A percentile compares a stretch with the other conserved stretches of the same genome.
phyloP scores from a whole-genome alignment of 2,888 invertebrate species.

The Alsophila aescularia region DNA sequence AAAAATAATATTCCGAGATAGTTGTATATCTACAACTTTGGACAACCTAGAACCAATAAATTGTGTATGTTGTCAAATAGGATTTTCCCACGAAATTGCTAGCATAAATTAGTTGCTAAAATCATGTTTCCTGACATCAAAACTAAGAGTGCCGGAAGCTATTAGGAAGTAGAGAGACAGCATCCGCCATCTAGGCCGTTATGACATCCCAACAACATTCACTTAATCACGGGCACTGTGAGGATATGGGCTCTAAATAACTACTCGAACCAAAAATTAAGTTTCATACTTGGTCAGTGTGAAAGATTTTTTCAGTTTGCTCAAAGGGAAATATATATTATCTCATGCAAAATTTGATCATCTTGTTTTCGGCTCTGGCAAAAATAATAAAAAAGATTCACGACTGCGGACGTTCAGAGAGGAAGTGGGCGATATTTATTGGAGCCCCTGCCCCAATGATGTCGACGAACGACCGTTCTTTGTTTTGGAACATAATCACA shows the following conservation, averaged over 20 bases:
- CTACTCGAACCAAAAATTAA: background rate
- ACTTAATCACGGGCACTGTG: slow-evolving; percentile 32
- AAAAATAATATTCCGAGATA: too few relatives aligned
- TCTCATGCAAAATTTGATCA: background rate
- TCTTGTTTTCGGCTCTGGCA: slow-evolving; percentile 1
- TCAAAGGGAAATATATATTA: background rate
- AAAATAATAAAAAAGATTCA: slow-evolving; percentile 29
- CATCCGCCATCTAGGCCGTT: slow-evolving; percentile 39
- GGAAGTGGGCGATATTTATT: slow-evolving; percentile 57
- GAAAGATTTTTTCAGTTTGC: background rate
- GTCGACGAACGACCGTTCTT: background rate
- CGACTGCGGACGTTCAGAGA: slow-evolving; percentile 44
- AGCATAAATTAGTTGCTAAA: background rate
- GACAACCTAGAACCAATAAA: too few relatives aligned
- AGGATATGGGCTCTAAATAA: background rate
- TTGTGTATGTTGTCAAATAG: too few relatives aligned
- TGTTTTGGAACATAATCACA: background rate
- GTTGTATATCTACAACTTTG: too few relatives aligned
- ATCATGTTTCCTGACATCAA: slow-evolving; percentile 20
- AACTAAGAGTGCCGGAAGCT: slow-evolving; percentile 25
- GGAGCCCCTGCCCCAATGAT: slow-evolving; percentile 20
- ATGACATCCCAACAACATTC: slow-evolving; percentile 31
- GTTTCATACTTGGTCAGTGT: background rate
- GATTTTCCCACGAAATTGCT: too few relatives aligned
- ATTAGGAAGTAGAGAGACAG: slow-evolving; percentile 41